These are phyloP conservation scores for Slavum lentiscoides DNA, from an alignment of 2,888 invertebrate genomes.

Conservation along the genomic window DNA sequence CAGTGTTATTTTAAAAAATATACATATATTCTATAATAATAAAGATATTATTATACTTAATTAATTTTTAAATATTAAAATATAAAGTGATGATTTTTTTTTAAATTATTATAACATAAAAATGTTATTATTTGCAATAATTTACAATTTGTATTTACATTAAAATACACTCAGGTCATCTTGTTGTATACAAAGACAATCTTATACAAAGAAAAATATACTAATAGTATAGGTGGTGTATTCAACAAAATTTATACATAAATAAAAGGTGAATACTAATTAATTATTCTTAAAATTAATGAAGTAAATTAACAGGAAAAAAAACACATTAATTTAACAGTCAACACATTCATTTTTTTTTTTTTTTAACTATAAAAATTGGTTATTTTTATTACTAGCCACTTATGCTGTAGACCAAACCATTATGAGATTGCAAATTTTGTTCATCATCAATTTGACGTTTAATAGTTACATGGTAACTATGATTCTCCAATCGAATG, in stretches of 20 bases:
- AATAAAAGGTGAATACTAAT: slow-evolving; percentile 1
- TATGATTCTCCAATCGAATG: slow-evolving; percentile 43
- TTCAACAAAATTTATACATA: neutral
- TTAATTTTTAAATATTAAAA: neutral
- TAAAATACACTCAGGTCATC: neutral
- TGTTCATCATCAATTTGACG: slow-evolving; percentile 42
- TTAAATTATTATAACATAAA: neutral
- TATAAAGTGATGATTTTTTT: neutral
- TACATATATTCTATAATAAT: neutral
- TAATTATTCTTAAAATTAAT: slow-evolving; percentile 19
- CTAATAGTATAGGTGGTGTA: neutral
- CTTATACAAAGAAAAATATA: neutral
- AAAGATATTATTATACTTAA: neutral
- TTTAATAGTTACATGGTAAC: slow-evolving; percentile 48
- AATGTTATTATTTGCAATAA: neutral
- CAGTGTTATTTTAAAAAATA: too few species aligned
- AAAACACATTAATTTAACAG: neutral
- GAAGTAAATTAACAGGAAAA: slow-evolving; percentile 4
- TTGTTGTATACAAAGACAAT: neutral
- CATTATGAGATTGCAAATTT: slow-evolving; percentile 39
- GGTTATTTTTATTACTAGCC: slow-evolving; percentile 14
- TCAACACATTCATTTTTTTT: too few species aligned
- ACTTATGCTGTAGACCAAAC: slow-evolving; percentile 42
- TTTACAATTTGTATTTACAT: slow-evolving; percentile 31
- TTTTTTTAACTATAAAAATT: neutral